Evolutionary conservation across 1,140 invertebrate species (phyloP).

Genomic region (Halesus radiatus): DNA sequence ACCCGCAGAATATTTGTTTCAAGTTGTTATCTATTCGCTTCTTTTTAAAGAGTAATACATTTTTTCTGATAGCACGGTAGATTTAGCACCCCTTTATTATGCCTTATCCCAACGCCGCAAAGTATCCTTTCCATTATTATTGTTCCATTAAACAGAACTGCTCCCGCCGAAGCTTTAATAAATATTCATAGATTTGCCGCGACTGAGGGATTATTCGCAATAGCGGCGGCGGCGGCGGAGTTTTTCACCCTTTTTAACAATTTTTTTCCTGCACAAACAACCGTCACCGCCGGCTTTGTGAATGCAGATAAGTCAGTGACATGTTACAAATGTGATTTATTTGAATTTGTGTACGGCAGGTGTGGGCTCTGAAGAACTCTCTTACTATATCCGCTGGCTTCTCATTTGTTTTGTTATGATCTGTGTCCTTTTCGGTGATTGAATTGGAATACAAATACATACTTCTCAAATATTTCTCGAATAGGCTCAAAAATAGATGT

Average conservation of each 20-base stretch:
- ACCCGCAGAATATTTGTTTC: too few relatives aligned
- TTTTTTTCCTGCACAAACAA: slow-evolving; percentile 14
- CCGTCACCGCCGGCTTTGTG: not conserved
- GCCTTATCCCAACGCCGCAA: slow-evolving; percentile 11
- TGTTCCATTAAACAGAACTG: slow-evolving; percentile 48
- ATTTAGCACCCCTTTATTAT: slow-evolving; percentile 8
- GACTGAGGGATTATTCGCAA: slow-evolving; percentile 43
- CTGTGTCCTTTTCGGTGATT: too few relatives aligned
- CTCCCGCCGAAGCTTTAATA: slow-evolving; percentile 47
- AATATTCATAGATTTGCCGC: slow-evolving; percentile 54
- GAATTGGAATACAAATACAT: too few relatives aligned
- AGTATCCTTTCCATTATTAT: slow-evolving; percentile 39
- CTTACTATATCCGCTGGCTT: too few relatives aligned
- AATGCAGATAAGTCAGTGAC: slow-evolving; percentile 27
- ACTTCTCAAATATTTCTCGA: too few relatives aligned
- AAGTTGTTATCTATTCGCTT: too few relatives aligned
- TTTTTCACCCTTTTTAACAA: slow-evolving; percentile 32
- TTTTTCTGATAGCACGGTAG: too few relatives aligned
- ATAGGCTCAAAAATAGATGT: too few relatives aligned
- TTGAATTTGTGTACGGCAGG: slow-evolving; percentile 5
- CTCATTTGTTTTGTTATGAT: too few relatives aligned
- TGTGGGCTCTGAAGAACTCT: not conserved
- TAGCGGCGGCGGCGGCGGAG: not conserved
- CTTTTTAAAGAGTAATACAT: too few relatives aligned
- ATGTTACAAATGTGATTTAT: slow-evolving; percentile 38